A percentile compares a stretch with the other conserved stretches of the same genome.
These are phyloP conservation scores for Crocuta crocuta DNA, from an alignment of 2,113 vertebrate genomes.

Conservation along the genomic window DNA sequence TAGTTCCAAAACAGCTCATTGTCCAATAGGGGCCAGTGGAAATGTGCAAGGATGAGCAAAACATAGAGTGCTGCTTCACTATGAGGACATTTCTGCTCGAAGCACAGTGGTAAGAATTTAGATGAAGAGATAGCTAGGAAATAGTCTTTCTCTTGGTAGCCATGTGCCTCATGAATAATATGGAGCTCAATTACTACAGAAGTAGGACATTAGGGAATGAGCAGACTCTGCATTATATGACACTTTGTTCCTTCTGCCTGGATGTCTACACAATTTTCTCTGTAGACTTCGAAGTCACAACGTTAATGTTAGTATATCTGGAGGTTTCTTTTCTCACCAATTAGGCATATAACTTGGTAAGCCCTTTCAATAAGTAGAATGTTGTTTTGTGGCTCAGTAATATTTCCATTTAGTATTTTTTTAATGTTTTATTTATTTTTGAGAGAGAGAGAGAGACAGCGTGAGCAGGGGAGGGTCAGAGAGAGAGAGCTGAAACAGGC, in stretches of 20 bases:
- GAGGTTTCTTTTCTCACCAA: background rate
- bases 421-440: too few relatives aligned
- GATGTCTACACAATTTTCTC: background rate
- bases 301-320: background rate
- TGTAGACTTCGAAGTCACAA: background rate
- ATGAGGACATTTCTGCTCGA: background rate
- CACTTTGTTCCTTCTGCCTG: background rate
- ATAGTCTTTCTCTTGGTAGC: background rate
- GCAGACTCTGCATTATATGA: background rate
- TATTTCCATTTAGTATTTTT: constrained; percentile 33
- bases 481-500: too few relatives aligned
- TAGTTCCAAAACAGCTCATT: background rate
- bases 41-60: background rate
- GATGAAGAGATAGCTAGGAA: background rate
- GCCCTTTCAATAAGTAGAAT: background rate
- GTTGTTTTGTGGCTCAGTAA: background rate
- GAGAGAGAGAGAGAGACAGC: too few relatives aligned
- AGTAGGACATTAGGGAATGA: background rate
- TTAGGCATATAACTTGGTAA: background rate
- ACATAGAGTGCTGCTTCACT: background rate
- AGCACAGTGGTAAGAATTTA: background rate
- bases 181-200: background rate
- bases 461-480: too few relatives aligned
- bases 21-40: background rate
- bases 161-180: background rate